Conservation (phyloP, 2,797 vertebrate genomes). For the Heliangelus exortis region DNA sequence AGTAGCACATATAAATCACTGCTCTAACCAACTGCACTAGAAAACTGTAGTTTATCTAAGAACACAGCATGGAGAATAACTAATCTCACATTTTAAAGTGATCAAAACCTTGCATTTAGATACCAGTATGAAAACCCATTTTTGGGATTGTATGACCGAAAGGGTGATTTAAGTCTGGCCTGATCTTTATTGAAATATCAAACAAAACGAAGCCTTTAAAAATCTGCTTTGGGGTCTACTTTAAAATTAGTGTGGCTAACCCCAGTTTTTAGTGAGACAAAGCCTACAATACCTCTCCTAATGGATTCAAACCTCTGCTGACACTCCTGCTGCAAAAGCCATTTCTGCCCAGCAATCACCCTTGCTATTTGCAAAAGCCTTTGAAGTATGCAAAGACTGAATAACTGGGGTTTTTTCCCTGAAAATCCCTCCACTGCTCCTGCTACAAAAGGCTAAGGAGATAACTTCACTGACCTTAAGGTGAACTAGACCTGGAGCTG, state of each 20-base stretch:
- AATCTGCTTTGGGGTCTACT: background rate
- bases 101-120: background rate
- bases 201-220: background rate
- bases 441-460: background rate
- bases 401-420: background rate
- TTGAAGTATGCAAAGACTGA: background rate
- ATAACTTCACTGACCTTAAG: conserved; percentile 40
- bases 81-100: background rate
- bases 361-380: background rate
- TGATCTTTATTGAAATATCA: background rate
- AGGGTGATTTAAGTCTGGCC: background rate
- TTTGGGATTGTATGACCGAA: background rate
- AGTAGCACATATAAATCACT: background rate
- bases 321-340: background rate
- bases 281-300: background rate
- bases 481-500: conserved; percentile 14
- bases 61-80: background rate
- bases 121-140: background rate
- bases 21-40: background rate
- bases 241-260: background rate
- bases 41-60: background rate
- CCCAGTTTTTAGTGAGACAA: background rate
- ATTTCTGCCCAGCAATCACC: background rate
- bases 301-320: background rate
- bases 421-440: background rate